A percentile compares a stretch with the other conserved stretches of the same genome.
Conservation (phyloP, 2,888 invertebrate genomes). For the Andrena flavipes region DNA sequence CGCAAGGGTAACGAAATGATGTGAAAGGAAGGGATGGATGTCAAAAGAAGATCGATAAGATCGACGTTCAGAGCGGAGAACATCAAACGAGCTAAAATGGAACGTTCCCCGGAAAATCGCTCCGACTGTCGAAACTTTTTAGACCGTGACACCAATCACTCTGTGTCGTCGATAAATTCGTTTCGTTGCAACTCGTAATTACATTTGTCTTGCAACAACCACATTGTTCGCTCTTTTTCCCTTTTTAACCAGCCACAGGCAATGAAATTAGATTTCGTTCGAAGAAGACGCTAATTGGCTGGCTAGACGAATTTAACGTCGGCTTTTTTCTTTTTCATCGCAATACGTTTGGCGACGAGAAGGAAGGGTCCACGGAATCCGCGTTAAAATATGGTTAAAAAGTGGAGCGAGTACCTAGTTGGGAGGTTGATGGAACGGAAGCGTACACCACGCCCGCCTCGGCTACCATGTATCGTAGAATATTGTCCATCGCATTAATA, state of each 20-base stretch:
- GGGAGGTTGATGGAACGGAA: background rate
- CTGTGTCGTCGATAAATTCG: constrained; percentile 44
- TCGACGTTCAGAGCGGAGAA: background rate
- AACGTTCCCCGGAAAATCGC: constrained; percentile 14
- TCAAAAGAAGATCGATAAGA: background rate
- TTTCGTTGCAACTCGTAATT: constrained; percentile 45
- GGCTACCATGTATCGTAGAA: background rate
- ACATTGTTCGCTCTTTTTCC: constrained; percentile 11
- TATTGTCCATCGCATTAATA: constrained; percentile 38
- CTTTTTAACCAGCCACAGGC: background rate
- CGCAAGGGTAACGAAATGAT: constrained; percentile 18
- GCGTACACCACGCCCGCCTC: background rate
- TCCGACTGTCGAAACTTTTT: constrained; percentile 30
- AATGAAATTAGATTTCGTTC: constrained; percentile 27
- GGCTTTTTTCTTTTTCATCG: too few species aligned
- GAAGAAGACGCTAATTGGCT: background rate
- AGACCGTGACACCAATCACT: constrained; percentile 50
- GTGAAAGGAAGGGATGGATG: background rate
- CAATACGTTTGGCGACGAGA: too few species aligned
- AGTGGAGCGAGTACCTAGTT: background rate
- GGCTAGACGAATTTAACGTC: background rate
- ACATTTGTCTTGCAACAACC: constrained; percentile 43
- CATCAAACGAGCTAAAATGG: background rate
- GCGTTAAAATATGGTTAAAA: background rate
- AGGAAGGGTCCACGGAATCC: too few species aligned